phyloP scores from a whole-genome alignment of 2,113 vertebrate genomes.

The Planiliza haematocheilus region DNA sequence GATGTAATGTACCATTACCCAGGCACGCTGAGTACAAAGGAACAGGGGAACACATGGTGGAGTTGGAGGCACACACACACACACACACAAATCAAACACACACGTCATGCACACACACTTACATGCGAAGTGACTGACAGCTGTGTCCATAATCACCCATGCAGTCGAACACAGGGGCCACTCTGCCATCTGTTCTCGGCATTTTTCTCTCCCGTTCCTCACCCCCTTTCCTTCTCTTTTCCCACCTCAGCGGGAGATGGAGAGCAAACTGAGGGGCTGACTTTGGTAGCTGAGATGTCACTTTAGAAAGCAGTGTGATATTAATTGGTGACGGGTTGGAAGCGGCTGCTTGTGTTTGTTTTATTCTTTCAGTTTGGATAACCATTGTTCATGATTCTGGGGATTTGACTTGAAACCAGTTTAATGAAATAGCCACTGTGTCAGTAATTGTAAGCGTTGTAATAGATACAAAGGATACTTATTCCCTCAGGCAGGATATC shows the following conservation, averaged over 20 bases:
- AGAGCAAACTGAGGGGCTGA: slow-evolving; percentile 44
- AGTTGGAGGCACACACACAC: neutral
- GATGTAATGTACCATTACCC: slow-evolving; percentile 11
- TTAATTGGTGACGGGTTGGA: slow-evolving; percentile 51
- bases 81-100: slow-evolving; percentile 34
- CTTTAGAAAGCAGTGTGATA: slow-evolving; percentile 53
- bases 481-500: slow-evolving; percentile 15
- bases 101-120: slow-evolving; percentile 33
- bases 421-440: slow-evolving; percentile 25
- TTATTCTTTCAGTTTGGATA: slow-evolving; percentile 7
- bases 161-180: slow-evolving; percentile 70
- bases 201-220: slow-evolving; percentile 24
- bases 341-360: slow-evolving; percentile 33
- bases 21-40: slow-evolving; percentile 41
- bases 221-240: slow-evolving; percentile 18
- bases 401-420: slow-evolving; percentile 27
- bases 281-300: slow-evolving; percentile 44
- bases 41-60: slow-evolving; percentile 19
- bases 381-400: slow-evolving; percentile 17
- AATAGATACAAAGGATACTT: slow-evolving; percentile 27
- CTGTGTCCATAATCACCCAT: slow-evolving; percentile 80
- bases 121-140: slow-evolving; percentile 76
- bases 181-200: slow-evolving; percentile 77
- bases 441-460: slow-evolving; percentile 33
- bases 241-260: slow-evolving; percentile 53